These are phyloP conservation scores for Platichthys flesus DNA, from an alignment of 2,113 vertebrate genomes.

Conservation along the genomic window DNA sequence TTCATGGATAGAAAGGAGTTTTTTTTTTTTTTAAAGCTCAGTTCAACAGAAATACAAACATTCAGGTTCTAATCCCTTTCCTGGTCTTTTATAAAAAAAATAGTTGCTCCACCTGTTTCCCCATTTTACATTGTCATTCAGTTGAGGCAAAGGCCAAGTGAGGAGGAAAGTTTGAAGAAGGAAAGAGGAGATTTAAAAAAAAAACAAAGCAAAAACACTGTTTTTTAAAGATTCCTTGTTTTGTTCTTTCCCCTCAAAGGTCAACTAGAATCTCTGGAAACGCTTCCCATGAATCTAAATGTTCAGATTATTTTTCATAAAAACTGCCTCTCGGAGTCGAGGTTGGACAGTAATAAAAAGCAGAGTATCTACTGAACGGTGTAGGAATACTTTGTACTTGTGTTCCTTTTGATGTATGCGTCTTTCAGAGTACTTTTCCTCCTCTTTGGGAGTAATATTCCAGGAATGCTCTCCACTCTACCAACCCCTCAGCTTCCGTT, in stretches of 20 bases:
- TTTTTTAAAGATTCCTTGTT: neutral
- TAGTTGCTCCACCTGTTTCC: too few species aligned
- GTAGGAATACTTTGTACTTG: neutral
- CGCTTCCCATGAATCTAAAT: slow-evolving; percentile 30
- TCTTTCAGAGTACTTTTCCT: neutral
- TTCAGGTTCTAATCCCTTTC: too few species aligned
- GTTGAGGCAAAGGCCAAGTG: neutral
- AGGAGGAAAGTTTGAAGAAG: neutral
- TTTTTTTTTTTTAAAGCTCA: neutral
- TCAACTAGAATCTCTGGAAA: neutral
- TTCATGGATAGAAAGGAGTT: neutral
- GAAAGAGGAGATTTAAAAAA: neutral
- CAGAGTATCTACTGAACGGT: neutral
- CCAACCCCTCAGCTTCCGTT: neutral
- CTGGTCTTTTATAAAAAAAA: too few species aligned
- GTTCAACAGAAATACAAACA: neutral
- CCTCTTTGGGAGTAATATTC: slow-evolving; percentile 1
- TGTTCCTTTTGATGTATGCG: neutral
- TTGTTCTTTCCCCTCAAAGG: slow-evolving; percentile 6
- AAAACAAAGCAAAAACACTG: neutral
- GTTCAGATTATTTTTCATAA: slow-evolving; percentile 16
- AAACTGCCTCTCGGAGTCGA: too few species aligned
- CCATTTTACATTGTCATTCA: neutral
- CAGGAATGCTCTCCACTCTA: neutral
- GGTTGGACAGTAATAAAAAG: neutral